Conservation (phyloP, 1,140 invertebrate genomes). For the Saxidomus purpurata region DNA sequence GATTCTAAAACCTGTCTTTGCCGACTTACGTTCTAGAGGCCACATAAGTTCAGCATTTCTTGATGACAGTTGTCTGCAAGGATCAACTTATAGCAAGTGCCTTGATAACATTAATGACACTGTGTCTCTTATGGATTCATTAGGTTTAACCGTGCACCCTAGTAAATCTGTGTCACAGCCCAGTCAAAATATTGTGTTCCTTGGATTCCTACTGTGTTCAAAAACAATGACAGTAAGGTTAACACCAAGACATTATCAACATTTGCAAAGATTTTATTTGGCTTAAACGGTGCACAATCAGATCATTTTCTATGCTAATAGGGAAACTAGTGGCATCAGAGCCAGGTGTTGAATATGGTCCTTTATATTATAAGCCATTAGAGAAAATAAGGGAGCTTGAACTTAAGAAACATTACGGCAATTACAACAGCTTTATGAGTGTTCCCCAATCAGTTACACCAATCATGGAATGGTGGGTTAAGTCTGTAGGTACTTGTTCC, state of each 20-base stretch:
- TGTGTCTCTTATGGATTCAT: conserved; percentile 11
- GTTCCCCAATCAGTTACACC: neutral
- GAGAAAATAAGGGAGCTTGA: conserved; percentile 50
- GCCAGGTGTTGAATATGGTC: conserved; percentile 53
- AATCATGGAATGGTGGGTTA: conserved; percentile 8
- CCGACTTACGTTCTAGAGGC: conserved; percentile 14
- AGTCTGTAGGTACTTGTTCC: neutral
- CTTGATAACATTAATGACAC: conserved; percentile 65
- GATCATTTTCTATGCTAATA: conserved; percentile 17
- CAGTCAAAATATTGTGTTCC: conserved; percentile 30
- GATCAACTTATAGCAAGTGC: conserved; percentile 54
- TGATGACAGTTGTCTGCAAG: conserved; percentile 65
- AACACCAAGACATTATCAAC: neutral
- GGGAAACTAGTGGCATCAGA: conserved; percentile 43
- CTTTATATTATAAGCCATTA: conserved; percentile 50
- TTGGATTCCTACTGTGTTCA: conserved; percentile 59
- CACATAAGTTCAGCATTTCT: conserved; percentile 58
- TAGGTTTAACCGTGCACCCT: conserved; percentile 66
- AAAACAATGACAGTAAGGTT: conserved; percentile 58
- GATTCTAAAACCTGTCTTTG: conserved; percentile 26
- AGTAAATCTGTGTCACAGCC: conserved; percentile 58
- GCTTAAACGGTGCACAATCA: neutral
- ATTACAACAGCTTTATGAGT: conserved; percentile 38
- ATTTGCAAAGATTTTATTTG: conserved; percentile 7
- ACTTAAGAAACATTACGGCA: neutral